Percentiles rank a stretch among this genome's conserved stretches.
These are phyloP conservation scores for Acronicta alni DNA, from an alignment of 2,888 invertebrate genomes.

Conservation along the genomic window DNA sequence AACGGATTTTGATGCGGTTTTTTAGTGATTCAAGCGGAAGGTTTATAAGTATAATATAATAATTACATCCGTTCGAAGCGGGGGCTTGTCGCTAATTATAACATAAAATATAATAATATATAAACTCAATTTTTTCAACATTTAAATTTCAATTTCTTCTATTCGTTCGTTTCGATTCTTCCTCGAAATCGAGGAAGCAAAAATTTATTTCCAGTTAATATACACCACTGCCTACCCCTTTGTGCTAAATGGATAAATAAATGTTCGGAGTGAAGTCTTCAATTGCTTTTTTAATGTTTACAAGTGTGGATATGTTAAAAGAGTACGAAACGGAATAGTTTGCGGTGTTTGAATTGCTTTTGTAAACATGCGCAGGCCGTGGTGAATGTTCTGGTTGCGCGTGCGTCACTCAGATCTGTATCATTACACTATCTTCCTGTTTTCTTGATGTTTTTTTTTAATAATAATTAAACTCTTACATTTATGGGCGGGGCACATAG, in stretches of 20 bases:
- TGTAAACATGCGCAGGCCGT: slow-evolving; percentile 40
- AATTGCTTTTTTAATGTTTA: slow-evolving; percentile 2
- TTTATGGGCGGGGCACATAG: no score
- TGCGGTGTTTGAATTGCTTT: slow-evolving; percentile 42
- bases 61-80: no score
- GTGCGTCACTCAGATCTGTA: slow-evolving; percentile 40
- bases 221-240: background rate
- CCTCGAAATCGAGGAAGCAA: no score
- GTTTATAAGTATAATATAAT: no score
- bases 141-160: no score
- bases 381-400: slow-evolving; percentile 26
- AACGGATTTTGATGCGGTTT: no score
- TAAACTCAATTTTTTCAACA: no score
- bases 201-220: no score
- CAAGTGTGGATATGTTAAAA: slow-evolving; percentile 26
- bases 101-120: no score
- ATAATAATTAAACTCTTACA: background rate
- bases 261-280: background rate
- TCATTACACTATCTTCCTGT: slow-evolving; percentile 31
- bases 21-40: no score
- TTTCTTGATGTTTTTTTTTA: slow-evolving; percentile 6
- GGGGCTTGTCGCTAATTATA: no score
- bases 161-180: no score
- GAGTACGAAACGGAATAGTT: slow-evolving; percentile 38
- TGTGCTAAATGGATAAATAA: background rate